phyloP scores from a whole-genome alignment of 2,797 vertebrate species.

The Caiman crocodilus region DNA sequence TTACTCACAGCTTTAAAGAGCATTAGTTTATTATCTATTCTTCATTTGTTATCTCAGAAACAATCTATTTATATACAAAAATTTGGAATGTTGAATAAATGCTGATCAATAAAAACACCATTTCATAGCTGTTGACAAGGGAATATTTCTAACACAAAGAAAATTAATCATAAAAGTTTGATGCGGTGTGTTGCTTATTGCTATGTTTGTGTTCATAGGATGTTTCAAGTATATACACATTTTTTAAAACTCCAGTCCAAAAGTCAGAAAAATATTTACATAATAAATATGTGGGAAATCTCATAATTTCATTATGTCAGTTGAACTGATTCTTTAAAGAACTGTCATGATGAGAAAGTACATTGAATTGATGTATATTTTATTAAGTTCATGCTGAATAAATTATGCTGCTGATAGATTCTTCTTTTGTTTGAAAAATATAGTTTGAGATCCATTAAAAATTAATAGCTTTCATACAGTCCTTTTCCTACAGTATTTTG shows the following conservation, averaged over 20 bases:
- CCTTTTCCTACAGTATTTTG: conserved; percentile 12
- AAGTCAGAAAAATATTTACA: conserved; percentile 87
- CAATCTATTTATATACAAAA: conserved; percentile 94
- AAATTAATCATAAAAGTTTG: conserved; percentile 82
- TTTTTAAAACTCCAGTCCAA: conserved; percentile 84
- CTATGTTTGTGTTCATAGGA: conserved; percentile 88
- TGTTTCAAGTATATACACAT: conserved; percentile 90
- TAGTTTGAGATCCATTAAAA: conserved; percentile 61
- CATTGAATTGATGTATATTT: conserved; percentile 46
- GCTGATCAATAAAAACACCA: conserved; percentile 85
- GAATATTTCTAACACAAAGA: conserved; percentile 82
- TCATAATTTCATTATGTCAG: conserved; percentile 67
- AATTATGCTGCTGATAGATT: conserved; percentile 49
- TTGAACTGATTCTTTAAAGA: conserved; percentile 79
- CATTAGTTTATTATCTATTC: conserved; percentile 93
- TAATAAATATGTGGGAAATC: conserved; percentile 81
- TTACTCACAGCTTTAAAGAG: conserved; percentile 84
- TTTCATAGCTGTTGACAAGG: conserved; percentile 84
- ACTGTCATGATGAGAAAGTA: conserved; percentile 52
- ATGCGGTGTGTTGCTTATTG: conserved; percentile 91
- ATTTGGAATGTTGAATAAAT: conserved; percentile 96
- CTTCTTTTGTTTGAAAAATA: conserved; percentile 59
- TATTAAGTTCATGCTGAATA: conserved; percentile 31
- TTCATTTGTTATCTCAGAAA: conserved; percentile 93
- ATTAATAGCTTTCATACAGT: conserved; percentile 18